Conservation (phyloP, 2,888 invertebrate genomes). For the Pasiphila rectangulata region DNA sequence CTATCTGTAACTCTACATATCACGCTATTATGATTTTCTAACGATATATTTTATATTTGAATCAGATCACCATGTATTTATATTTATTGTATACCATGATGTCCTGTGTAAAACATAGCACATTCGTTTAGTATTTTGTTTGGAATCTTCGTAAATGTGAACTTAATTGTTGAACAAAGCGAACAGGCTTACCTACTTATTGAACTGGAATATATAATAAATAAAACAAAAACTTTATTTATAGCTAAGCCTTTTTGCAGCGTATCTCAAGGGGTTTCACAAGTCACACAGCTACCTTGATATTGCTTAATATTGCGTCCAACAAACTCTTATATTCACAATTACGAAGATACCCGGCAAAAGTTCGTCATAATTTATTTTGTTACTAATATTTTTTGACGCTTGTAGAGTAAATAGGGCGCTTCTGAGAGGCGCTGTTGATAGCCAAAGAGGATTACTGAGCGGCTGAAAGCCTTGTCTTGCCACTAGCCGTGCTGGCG, state of each 20-base stretch:
- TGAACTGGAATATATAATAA: too few relatives aligned
- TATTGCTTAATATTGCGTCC: constrained; percentile 18
- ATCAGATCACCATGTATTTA: constrained; percentile 34
- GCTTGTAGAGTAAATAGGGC: constrained; percentile 47
- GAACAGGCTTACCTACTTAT: too few relatives aligned
- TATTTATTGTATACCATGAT: constrained; percentile 35
- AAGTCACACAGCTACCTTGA: too few relatives aligned
- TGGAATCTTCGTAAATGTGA: constrained; percentile 37
- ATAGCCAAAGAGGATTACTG: constrained; percentile 67
- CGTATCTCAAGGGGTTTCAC: too few relatives aligned
- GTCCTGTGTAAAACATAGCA: constrained; percentile 63
- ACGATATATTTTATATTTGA: constrained; percentile 40
- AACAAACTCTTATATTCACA: not conserved
- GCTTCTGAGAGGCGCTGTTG: constrained; percentile 69
- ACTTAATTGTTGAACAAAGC: not conserved
- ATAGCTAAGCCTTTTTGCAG: too few relatives aligned
- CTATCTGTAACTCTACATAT: constrained; percentile 62
- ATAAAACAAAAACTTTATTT: too few relatives aligned
- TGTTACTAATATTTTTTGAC: constrained; percentile 46
- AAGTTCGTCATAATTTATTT: constrained; percentile 36
- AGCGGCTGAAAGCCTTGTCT: constrained; percentile 61
- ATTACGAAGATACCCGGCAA: constrained; percentile 24
- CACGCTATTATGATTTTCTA: constrained; percentile 50
- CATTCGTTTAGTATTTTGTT: constrained; percentile 41
- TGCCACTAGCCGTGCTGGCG: constrained; percentile 21